These are phyloP conservation scores for Anguilla rostrata DNA, from an alignment of 2,113 vertebrate genomes.

Conservation along the genomic window DNA sequence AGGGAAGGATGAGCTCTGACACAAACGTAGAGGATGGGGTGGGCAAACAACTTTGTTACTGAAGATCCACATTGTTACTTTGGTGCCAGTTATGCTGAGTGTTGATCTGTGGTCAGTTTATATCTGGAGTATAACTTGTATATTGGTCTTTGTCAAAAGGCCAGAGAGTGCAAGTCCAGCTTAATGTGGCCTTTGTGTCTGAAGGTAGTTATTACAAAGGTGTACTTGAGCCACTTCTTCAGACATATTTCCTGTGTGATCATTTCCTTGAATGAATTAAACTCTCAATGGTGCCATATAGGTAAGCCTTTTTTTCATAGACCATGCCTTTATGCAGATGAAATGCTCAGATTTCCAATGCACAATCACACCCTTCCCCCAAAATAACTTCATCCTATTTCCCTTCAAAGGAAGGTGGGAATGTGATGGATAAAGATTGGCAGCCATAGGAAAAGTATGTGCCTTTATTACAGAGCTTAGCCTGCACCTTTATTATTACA, in stretches of 20 bases:
- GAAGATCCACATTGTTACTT: background rate
- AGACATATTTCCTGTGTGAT: background rate
- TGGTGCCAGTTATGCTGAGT: background rate
- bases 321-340: background rate
- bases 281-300: background rate
- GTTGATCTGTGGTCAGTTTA: background rate
- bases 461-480: background rate
- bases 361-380: background rate
- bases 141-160: background rate
- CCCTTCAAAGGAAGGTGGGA: background rate
- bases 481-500: too few relatives aligned
- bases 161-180: background rate
- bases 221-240: background rate
- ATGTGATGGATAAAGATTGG: background rate
- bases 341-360: background rate
- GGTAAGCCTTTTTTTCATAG: background rate
- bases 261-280: background rate
- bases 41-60: background rate
- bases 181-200: background rate
- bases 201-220: background rate
- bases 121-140: background rate
- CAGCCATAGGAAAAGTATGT: background rate
- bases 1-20: conserved; percentile 64
- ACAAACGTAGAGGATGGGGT: background rate
- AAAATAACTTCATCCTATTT: background rate